Conservation (phyloP, 2,113 vertebrate species). For the Chionis minor region DNA sequence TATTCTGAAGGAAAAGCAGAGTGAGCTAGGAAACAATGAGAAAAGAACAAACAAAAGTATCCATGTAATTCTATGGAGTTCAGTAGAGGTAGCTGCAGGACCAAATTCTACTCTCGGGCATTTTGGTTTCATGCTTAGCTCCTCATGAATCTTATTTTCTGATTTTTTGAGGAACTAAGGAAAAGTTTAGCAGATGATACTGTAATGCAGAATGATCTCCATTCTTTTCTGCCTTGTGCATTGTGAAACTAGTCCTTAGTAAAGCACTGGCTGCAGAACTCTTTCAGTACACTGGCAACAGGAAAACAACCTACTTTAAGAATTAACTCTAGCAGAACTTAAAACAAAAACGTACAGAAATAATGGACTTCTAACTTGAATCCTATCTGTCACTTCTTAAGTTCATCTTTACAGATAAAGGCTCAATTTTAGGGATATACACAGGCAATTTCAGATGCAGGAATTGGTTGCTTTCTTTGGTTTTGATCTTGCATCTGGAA, state of each 20-base stretch:
- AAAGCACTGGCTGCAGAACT: neutral
- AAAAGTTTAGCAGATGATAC: neutral
- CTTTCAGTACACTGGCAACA: neutral
- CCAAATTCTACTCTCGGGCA: neutral
- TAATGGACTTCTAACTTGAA: neutral
- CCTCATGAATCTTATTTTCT: neutral
- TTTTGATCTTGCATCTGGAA: neutral
- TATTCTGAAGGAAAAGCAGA: conserved; percentile 41
- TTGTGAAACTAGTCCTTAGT: neutral
- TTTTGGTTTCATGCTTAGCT: neutral
- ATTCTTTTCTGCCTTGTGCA: neutral
- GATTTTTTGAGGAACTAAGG: neutral
- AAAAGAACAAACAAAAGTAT: neutral
- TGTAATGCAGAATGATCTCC: neutral
- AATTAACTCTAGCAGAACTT: neutral
- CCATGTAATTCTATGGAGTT: neutral
- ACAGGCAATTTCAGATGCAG: neutral
- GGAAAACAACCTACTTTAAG: neutral
- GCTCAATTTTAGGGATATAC: neutral
- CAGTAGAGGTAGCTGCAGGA: neutral
- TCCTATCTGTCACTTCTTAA: neutral
- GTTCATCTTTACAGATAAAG: neutral
- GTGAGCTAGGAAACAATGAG: conserved; percentile 26
- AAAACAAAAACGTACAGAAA: neutral
- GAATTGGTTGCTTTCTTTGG: neutral